Conservation (phyloP, 2,113 vertebrate species). For the Neolamprologus fasciatus region DNA sequence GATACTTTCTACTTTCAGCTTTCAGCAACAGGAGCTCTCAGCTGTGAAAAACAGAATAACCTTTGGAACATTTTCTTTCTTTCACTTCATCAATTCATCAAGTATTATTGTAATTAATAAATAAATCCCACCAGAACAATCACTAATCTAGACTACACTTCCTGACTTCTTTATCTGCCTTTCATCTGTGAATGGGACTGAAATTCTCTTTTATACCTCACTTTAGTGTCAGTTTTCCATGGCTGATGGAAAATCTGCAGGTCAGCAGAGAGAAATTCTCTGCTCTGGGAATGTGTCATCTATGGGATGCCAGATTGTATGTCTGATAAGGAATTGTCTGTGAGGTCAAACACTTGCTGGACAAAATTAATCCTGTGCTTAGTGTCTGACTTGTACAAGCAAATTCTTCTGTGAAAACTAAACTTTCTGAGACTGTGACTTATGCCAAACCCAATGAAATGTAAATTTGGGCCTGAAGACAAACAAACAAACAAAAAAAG, state of each 20-base stretch:
- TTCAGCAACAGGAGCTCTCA: neutral
- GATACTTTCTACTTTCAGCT: neutral
- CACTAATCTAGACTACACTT: neutral
- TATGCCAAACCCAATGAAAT: constrained; percentile 34
- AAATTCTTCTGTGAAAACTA: neutral
- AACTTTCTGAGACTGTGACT: neutral
- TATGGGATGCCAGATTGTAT: neutral
- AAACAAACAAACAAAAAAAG: neutral
- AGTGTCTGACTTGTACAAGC: neutral
- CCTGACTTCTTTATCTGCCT: neutral
- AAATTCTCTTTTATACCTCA: neutral
- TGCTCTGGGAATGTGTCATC: neutral
- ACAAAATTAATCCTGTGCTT: neutral
- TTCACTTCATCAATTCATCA: neutral
- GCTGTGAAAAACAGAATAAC: neutral
- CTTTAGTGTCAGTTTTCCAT: neutral
- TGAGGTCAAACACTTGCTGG: constrained; percentile 2
- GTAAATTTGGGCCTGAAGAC: constrained; percentile 22
- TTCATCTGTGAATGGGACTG: neutral
- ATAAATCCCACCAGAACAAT: neutral
- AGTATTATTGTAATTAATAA: neutral
- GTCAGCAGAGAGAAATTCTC: neutral
- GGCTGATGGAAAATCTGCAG: neutral
- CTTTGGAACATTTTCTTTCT: neutral
- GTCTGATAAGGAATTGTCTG: neutral